phyloP scores from a whole-genome alignment of 2,888 invertebrate species.

The Chelonus formosanus region DNA sequence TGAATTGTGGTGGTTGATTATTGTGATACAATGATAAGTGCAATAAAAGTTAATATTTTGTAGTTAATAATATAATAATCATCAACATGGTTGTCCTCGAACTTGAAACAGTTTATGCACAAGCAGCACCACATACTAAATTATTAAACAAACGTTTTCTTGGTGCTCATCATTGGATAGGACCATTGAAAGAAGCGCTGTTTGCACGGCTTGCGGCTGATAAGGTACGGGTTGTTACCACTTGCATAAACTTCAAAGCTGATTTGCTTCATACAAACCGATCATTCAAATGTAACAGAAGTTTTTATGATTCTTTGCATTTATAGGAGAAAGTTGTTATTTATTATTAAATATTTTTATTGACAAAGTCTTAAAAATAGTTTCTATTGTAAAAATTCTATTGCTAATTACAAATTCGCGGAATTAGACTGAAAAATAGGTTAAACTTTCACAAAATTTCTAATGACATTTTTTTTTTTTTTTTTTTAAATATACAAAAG shows the following conservation, averaged over 20 bases:
- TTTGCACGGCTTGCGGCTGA: slow-evolving; percentile 70
- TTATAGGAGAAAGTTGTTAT: no score
- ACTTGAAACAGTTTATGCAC: slow-evolving; percentile 82
- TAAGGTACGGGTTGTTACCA: slow-evolving; percentile 70
- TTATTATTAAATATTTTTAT: no score
- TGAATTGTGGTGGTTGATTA: slow-evolving; percentile 5
- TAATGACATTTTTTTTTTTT: no score
- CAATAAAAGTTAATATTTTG: slow-evolving; percentile 16
- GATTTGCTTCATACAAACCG: no score
- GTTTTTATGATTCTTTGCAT: no score
- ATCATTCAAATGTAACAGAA: no score
- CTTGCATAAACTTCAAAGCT: not conserved
- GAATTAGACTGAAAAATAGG: no score
- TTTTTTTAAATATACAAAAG: no score
- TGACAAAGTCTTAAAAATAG: no score
- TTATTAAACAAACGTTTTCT: slow-evolving; percentile 90
- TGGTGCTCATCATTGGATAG: slow-evolving; percentile 90
- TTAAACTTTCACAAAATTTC: no score
- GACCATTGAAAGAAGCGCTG: slow-evolving; percentile 72
- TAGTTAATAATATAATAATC: not conserved
- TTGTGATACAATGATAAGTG: slow-evolving; percentile 10
- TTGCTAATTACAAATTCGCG: no score
- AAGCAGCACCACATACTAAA: slow-evolving; percentile 85
- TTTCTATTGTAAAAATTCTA: no score
- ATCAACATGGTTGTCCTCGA: slow-evolving; percentile 75